Evolutionary conservation across 1,140 invertebrate genomes (phyloP).

Genomic region (Drosophila littoralis): DNA sequence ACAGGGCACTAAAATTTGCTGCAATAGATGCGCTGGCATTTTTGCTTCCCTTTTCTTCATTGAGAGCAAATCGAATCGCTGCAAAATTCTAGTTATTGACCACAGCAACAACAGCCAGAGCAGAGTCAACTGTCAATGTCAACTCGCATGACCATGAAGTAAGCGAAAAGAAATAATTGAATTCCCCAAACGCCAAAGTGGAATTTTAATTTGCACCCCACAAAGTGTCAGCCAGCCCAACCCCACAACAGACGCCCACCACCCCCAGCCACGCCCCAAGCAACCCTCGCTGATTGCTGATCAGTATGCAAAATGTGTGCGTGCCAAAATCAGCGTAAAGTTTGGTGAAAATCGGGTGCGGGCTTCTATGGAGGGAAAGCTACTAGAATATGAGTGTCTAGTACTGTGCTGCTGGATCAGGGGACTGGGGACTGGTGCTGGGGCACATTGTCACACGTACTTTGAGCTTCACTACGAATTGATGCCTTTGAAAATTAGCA

Average conservation of each 20-base stretch:
- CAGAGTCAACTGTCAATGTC: slow-evolving; percentile 68
- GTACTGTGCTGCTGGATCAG: background rate
- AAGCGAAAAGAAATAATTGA: slow-evolving; percentile 74
- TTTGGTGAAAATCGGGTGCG: slow-evolving; percentile 24
- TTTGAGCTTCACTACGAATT: slow-evolving; percentile 61
- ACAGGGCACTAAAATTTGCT: slow-evolving; percentile 15
- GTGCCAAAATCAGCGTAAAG: slow-evolving; percentile 78
- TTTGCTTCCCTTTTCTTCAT: background rate
- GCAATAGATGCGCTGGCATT: slow-evolving; percentile 49
- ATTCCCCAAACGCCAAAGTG: slow-evolving; percentile 81
- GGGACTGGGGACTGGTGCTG: background rate
- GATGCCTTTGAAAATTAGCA: slow-evolving; percentile 82
- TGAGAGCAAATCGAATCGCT: slow-evolving; percentile 15
- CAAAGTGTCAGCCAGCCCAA: background rate
- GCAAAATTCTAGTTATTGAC: slow-evolving; percentile 60
- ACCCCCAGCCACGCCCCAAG: background rate
- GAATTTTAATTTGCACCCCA: slow-evolving; percentile 78
- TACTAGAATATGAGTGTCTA: slow-evolving; percentile 40
- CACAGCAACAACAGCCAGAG: slow-evolving; percentile 41
- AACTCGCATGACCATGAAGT: slow-evolving; percentile 58
- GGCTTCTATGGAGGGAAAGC: background rate
- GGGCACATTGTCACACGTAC: slow-evolving; percentile 74
- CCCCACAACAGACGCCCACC: background rate
- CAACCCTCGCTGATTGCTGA: slow-evolving; percentile 70
- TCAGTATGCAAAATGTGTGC: slow-evolving; percentile 83